Conservation (phyloP, 2,797 vertebrate species). For the Notolabrus celidotus region DNA sequence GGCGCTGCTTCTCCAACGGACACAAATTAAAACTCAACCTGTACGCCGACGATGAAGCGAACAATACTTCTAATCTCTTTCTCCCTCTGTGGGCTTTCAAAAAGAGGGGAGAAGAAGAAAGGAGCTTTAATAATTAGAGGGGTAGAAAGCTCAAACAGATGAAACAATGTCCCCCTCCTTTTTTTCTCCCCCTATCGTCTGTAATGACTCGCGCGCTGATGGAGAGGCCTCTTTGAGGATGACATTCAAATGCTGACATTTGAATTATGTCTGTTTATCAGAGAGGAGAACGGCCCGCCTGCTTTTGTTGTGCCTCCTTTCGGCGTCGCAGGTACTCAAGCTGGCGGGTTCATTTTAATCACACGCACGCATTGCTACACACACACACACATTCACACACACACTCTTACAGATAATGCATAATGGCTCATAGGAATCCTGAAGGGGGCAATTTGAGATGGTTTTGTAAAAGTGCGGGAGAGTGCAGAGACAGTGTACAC, state of each 20-base stretch:
- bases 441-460: constrained; percentile 74
- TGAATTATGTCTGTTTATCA: constrained; percentile 97
- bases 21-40: constrained; percentile 99
- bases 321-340: constrained; percentile 73
- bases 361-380: constrained; percentile 30
- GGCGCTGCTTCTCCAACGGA: constrained; percentile 92
- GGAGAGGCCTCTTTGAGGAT: constrained; percentile 99
- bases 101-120: constrained; percentile 89
- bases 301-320: constrained; percentile 84
- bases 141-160: constrained; percentile 97
- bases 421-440: constrained; percentile 69
- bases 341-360: constrained; percentile 67
- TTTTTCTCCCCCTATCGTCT: constrained; percentile 90
- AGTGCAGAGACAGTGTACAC: constrained; percentile 65
- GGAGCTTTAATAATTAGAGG: constrained; percentile 99
- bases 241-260: constrained; percentile 99
- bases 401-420: constrained; percentile 11
- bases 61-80: constrained; percentile 99
- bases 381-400: constrained; percentile 8
- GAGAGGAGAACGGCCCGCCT: constrained; percentile 73
- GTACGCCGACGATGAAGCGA: constrained; percentile 81
- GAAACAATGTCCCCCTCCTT: constrained; percentile 88
- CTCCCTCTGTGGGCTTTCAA: constrained; percentile 95
- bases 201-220: constrained; percentile 95
- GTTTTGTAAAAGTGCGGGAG: constrained; percentile 71